Evolutionary conservation across 2,113 vertebrate genomes (phyloP).

Genomic region (Tursiops truncatus): DNA sequence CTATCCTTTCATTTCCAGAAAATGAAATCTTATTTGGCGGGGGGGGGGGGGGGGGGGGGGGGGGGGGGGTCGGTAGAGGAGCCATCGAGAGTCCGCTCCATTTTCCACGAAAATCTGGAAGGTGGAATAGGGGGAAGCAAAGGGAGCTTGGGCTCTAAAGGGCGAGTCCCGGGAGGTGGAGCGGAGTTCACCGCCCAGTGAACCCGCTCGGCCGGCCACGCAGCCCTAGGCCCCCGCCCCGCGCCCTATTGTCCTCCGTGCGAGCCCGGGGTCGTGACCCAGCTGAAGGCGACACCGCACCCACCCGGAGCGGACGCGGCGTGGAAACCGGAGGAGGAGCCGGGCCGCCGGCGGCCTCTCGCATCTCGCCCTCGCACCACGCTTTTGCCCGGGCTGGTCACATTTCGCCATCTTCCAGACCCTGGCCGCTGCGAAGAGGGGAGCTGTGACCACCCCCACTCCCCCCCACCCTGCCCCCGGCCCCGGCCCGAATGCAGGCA

Average conservation of each 20-base stretch:
- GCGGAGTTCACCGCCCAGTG: slow-evolving; percentile 29
- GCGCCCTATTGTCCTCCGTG: slow-evolving; percentile 74
- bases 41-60: not conserved
- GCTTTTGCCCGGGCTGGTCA: not conserved
- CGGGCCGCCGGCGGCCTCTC: not conserved
- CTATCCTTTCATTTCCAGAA: slow-evolving; percentile 15
- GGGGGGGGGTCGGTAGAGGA: not conserved
- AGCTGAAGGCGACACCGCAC: slow-evolving; percentile 59
- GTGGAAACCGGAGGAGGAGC: not conserved
- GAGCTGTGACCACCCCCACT: not conserved
- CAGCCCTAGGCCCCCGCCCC: slow-evolving; percentile 12
- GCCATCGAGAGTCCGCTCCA: not conserved
- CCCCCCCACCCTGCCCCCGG: no score
- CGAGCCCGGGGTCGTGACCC: slow-evolving; percentile 81
- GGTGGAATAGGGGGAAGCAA: not conserved
- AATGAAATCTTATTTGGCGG: slow-evolving; percentile 28
- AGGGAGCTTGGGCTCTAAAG: not conserved
- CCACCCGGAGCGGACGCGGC: slow-evolving; percentile 52
- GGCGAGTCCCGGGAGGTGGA: not conserved
- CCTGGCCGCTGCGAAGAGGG: not conserved
- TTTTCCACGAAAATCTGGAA: not conserved
- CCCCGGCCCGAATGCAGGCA: not conserved
- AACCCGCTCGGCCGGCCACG: not conserved
- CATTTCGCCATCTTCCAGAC: not conserved
- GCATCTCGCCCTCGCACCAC: not conserved